Evolutionary conservation across 2,888 invertebrate species (phyloP), one percentile per base, ranked within the genome.

Genomic region (Gastrophysa polygoni): DNA sequence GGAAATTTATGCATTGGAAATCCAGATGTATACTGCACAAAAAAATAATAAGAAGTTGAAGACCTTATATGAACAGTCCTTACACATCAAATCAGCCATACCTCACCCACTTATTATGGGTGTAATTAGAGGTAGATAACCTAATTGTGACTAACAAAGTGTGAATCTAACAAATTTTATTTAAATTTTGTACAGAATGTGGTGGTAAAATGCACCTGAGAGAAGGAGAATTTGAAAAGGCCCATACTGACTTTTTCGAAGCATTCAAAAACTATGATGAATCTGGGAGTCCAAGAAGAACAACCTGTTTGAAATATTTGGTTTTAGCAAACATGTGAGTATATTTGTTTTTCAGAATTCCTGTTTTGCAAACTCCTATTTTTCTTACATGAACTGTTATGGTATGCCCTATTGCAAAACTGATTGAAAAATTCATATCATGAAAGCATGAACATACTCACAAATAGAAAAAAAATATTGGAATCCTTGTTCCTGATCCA

Each of bases 41-140:
- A 99, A 99, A 80, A 99, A 99, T 80, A 99, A 99, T 80, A 99
- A 99, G 81, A 96, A 98, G 81, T 82, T 98, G 34, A 96, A 96
- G 83, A 92, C 95, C 1, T 84, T 99, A 11, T 99, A 99, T 78
- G 98, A 99, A 82, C 97, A 98, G 80, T 98, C 98, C 1, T 85
- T 99, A 68, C 96, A 98, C 81, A 98, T 99, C 73, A 99, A 99
- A 82, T 97, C 98, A 43, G 99, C 98, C 54, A 99, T 99, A 79
- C 98, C 99, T n/a, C 99, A 99, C 88, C 99, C 99, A 2, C 85
- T 99, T 28, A 99, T 99, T 73, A 98, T 99, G 98, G 98, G 98
- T 11, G 98, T 99, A 29, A 99, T 99, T 66, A 86, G 98, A 89
- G 94, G 93, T 93, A 81, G 79, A 55, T 16, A 34, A 1, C 21